phyloP scores from a whole-genome alignment of 2,888 invertebrate genomes.

The Abrostola triplasia region DNA sequence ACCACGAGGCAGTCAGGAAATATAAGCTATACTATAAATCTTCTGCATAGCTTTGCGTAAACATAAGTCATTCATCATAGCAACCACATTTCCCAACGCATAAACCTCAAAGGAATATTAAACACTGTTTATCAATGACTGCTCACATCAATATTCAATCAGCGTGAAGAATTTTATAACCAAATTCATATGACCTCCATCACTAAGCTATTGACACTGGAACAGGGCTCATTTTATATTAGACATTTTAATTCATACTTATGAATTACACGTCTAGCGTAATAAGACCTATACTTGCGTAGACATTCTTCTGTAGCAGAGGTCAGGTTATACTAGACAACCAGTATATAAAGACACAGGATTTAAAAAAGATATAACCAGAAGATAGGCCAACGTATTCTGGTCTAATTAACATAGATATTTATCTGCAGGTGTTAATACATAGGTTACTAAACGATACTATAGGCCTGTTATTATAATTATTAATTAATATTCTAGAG shows the following conservation, averaged over 20 bases:
- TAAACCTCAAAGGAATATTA: slow-evolving; percentile 60
- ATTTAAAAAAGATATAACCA: not conserved
- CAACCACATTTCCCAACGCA: slow-evolving; percentile 65
- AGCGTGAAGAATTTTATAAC: slow-evolving; percentile 53
- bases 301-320: slow-evolving; percentile 8
- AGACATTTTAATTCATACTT: slow-evolving; percentile 15
- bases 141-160: slow-evolving; percentile 50
- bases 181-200: slow-evolving; percentile 25
- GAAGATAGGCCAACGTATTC: slow-evolving; percentile 5
- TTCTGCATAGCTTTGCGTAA: slow-evolving; percentile 53
- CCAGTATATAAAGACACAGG: slow-evolving; percentile 17
- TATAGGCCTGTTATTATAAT: slow-evolving; percentile 48
- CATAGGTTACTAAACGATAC: slow-evolving; percentile 58
- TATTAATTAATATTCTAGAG: slow-evolving; percentile 51
- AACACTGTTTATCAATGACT: slow-evolving; percentile 47
- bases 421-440: slow-evolving; percentile 60
- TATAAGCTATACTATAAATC: not conserved
- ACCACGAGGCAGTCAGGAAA: not conserved
- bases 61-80: slow-evolving; percentile 59
- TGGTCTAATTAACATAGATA: slow-evolving; percentile 58
- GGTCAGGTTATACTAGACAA: slow-evolving; percentile 38
- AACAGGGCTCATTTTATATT: slow-evolving; percentile 13
- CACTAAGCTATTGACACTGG: slow-evolving; percentile 4
- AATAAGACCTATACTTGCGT: slow-evolving; percentile 34
- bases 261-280: slow-evolving; percentile 34